Evolutionary conservation across 2,888 invertebrate genomes (phyloP), one percentile per base, ranked within the genome.

Genomic region (Linyphia triangularis): DNA sequence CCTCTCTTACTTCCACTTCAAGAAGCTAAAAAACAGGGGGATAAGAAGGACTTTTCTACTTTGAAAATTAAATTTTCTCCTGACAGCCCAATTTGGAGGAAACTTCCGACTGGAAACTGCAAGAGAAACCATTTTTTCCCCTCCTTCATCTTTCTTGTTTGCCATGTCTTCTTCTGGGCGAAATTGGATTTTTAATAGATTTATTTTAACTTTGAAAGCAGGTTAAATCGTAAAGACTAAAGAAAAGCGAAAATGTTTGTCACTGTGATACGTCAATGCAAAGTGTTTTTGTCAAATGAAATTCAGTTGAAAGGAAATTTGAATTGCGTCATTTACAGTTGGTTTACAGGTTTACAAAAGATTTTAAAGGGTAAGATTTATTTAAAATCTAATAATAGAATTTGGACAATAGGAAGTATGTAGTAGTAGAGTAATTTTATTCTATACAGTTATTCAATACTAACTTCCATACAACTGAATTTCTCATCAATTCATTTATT

Each of bases 51-150:
- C 63, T 28, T 63, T 40, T 63, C 63, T 63, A 28, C 63, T 69
- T 59, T 33, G 75, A 75, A 75, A 75, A 75, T 75, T 75, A 59
- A 75, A 75, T 75, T 75, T 75, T 26, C 59, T 28, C 26, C 10
- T 33, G 75, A 75, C 70, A 72, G 70, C 43, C 70, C 70, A 72
- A 72, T 72, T 72, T 72, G 59, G 51, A 26, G 13, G 72, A 28
- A 72, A 69, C 33, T 63, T 63, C 26, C 26, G 51, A 51, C 16
- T 51, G 5, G 51, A 51, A n/a, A 51, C 51, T 51, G n/a, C 51
- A 51, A n/a, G 51, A 9, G 51, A 51, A 51, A 16, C n/a, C 51
- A n/a, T 51, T 51, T 51, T 51, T 6, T 51, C 16, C 3, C 16
- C 13, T 33, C 33, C 33, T 33, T 33, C 33, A 6, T n/a, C 51